Base-by-base conservation (phyloP, 2,113 vertebrate species). In the Callithrix jacchus region DNA sequence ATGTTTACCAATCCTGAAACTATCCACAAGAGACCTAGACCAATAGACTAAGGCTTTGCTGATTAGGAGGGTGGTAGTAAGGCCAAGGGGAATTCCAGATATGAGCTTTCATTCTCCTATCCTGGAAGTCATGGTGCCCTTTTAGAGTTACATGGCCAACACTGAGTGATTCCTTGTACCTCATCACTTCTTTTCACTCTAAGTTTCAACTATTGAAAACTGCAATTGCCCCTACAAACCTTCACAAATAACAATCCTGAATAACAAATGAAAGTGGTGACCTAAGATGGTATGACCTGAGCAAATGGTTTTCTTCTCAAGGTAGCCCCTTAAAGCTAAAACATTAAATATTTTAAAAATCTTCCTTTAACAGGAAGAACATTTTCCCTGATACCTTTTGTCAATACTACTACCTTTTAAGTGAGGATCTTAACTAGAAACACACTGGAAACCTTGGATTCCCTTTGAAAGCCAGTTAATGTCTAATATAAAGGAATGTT, bases 201-300 rank as follows among this genome's bases (percentile, higher is more conserved):
- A 56, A 56, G 25, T 79, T 77, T 71, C 27, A 82, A 32, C 82
- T 91, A 81, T 0, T 80, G 40, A 93, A 88, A 81, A n/a, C 64
- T 89, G n/a, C 23, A 89, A 37, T 56, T 81, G 27, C 14, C 66
- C n/a, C 45, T 93, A 87, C 2, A 32, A 73, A 82, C 13, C 10
- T 92, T 93, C 54, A 91, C 37, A 84, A 90, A 88, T 76, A n/a
- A 82, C 27, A 12, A 83, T 52, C 7, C 32, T 56, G 74, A 95
- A 87, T 52, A 85, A 92, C 7, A 56, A 87, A 64, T 54, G 35
- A 54, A 80, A 82, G 52, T 52, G 56, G 77, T 17, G 14, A 81
- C 6, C 47, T 20, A 61, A 56, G 54, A 87, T 1, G 70, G 47
- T 61, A 45, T 37, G 89, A 45, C 86, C 9, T 68, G 13, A 80